Base-by-base conservation (phyloP, 1,140 invertebrate species). In the Teleogryllus occipitalis region DNA sequence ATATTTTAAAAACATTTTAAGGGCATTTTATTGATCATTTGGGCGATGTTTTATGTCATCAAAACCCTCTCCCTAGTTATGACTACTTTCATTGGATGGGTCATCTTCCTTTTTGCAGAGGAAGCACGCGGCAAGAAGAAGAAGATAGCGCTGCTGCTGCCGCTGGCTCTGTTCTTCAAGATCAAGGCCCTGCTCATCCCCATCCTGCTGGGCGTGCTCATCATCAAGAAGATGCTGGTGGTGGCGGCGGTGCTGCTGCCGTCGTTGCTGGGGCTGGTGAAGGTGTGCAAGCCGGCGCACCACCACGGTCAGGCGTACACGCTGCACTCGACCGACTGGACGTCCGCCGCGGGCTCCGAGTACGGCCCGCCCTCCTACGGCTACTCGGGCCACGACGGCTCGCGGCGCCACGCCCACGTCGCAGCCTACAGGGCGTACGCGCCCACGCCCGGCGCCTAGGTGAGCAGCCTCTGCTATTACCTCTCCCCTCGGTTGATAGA, bases 151-250 rank as follows among this genome's bases (percentile, higher is more conserved):
- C 81, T 92, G n/a, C 87, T 92, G 65, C 83, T 92, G 0, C 91
- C 91, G 0, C 82, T 92, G 47, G 85, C 92, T 0, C 90, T 90
- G 73, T 82, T 93, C 15, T 81, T 92, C 46, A 90, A 91, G 27
- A 84, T 91, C 0, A 93, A 92, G 80, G 83, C 91, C 8, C 82
- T 92, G 74, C 83, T 92, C 7, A 85, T 91, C 8, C 90, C 92
- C 0, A 88, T 92, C 14, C 87, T 92, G 14, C 84, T 92, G 7
- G 88, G 88, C 5, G 89, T 93, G 2, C 87, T 93, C 80, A 87
- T 92, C 81, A 91, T 93, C 80, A 93, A 93, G 85, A 93, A 93
- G 81, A 84, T 93, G 10, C 84, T 93, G 10, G 84, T 93, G 7
- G 81, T 92, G 0, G 90, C 88, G 3, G 91, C 91, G 0, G 81